Conservation (phyloP, 2,113 vertebrate genomes). For the Suncus etruscus region DNA sequence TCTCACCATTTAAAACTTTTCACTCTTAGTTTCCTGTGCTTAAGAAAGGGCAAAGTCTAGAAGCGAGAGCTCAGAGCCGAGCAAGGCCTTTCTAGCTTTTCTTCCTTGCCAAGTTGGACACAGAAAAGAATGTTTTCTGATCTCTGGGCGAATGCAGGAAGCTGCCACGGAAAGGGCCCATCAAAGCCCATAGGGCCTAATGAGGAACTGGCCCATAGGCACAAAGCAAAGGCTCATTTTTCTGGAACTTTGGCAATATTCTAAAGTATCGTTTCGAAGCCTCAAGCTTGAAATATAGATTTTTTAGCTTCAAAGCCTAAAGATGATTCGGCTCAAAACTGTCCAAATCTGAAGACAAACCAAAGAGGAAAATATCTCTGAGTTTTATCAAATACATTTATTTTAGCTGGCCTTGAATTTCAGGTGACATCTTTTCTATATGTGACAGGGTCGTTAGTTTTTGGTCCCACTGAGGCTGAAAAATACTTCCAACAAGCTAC, state of each 20-base stretch:
- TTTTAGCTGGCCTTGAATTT: not conserved
- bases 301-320: slow-evolving; percentile 40
- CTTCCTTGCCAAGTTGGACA: not conserved
- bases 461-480: too few species aligned
- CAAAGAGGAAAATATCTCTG: not conserved
- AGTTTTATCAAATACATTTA: not conserved
- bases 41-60: not conserved
- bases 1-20: too few species aligned
- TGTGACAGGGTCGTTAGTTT: too few species aligned
- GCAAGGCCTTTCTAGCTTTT: not conserved
- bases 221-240: not conserved
- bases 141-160: slow-evolving; percentile 5
- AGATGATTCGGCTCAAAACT: not conserved
- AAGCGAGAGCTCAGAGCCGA: not conserved
- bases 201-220: not conserved
- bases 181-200: slow-evolving; percentile 21
- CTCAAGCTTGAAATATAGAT: not conserved
- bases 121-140: slow-evolving; percentile 1
- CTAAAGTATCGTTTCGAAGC: not conserved
- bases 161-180: accelerated
- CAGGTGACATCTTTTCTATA: not conserved
- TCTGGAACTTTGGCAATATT: slow-evolving; percentile 14
- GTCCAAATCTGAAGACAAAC: not conserved
- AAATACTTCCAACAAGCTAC: too few species aligned
- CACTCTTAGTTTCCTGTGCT: too few species aligned